Evolutionary conservation across 2,888 invertebrate species (phyloP).

Genomic region (Chymomyza procnemis): DNA sequence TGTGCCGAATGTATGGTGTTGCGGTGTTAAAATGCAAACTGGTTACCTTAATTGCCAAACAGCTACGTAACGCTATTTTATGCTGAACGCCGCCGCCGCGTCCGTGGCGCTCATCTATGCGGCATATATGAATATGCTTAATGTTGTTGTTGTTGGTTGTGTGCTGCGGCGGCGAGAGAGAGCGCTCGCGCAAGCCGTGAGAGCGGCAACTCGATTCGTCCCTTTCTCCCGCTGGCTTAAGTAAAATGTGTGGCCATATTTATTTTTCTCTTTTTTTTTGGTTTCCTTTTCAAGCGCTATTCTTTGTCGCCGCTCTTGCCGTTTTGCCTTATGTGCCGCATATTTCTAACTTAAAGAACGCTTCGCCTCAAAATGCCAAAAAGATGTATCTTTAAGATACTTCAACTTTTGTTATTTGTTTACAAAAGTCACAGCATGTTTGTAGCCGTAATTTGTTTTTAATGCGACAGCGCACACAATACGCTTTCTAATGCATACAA

Average conservation of each 20-base stretch:
- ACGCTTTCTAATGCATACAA: not conserved
- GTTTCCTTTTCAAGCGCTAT: slow-evolving; percentile 58
- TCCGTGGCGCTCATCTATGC: slow-evolving; percentile 37
- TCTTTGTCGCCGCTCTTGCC: slow-evolving; percentile 60
- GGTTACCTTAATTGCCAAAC: slow-evolving; percentile 61
- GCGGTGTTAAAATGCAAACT: slow-evolving; percentile 56
- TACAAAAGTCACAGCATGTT: not conserved
- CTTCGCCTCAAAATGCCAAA: slow-evolving; percentile 49
- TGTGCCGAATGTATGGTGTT: not conserved
- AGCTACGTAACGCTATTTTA: slow-evolving; percentile 66
- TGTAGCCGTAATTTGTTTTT: not conserved
- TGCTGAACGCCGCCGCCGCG: slow-evolving; percentile 37
- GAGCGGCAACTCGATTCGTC: not conserved
- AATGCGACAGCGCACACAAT: not conserved
- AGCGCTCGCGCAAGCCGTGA: slow-evolving; percentile 27
- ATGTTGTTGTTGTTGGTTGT: no score
- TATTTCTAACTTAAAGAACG: slow-evolving; percentile 67
- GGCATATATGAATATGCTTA: not conserved
- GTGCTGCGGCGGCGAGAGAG: slow-evolving; percentile 27
- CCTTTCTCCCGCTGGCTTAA: slow-evolving; percentile 47
- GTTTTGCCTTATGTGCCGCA: slow-evolving; percentile 68
- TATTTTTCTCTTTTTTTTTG: slow-evolving; percentile 34
- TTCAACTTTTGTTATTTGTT: not conserved
- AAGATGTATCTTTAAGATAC: slow-evolving; percentile 45
- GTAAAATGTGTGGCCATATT: slow-evolving; percentile 70